Evolutionary conservation across 2,888 invertebrate species (phyloP), one percentile per base, ranked within the genome.

Genomic region (Athetis lepigone): DNA sequence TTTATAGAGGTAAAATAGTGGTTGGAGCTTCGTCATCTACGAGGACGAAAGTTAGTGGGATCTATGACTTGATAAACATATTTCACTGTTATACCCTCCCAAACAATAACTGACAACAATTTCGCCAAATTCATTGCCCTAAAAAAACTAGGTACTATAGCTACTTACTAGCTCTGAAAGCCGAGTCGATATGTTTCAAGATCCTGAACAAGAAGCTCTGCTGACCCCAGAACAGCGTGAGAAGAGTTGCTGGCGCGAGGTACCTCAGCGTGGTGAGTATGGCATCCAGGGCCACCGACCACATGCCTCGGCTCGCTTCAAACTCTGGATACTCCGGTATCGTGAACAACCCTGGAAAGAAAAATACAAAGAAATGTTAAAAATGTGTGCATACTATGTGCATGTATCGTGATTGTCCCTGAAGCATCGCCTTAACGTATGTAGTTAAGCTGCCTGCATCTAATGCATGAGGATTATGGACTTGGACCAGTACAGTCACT

Each of bases 211-310:
- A 82, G 82, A 96, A 92, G 77, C 95, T 94, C 82, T 95, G 95
- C 69, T 95, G 94, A 27, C 95, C 95, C 93, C 95, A 95, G 82
- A 96, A 90, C 25, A 96, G 80, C 0, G 95, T 95, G 46, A 96
- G 89, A 29, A 96, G 88, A 7, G 96, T 95, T 42, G 96, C 92
- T 70, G 96, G 96, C 71, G 96, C 92, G 70, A 96, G 87, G 84
- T 96, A 92, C 81, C 96, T 95, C 73, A 96, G 89, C 75, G 95
- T 94, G 67, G 95, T 94, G 78, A 95, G 76, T 67, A 95, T 87
- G 50, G 90, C 90, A 78, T 93, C 90, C 56, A 95, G 80, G 62
- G 92, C 93, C 68, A 91, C 84, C 69, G 95, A 91, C 95, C 94
- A 95, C 95, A 95, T 95, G 86, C 95, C 95, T 84, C 85, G 90